Base-by-base conservation (phyloP, 2,888 invertebrate genomes). In the Agrochola macilenta region DNA sequence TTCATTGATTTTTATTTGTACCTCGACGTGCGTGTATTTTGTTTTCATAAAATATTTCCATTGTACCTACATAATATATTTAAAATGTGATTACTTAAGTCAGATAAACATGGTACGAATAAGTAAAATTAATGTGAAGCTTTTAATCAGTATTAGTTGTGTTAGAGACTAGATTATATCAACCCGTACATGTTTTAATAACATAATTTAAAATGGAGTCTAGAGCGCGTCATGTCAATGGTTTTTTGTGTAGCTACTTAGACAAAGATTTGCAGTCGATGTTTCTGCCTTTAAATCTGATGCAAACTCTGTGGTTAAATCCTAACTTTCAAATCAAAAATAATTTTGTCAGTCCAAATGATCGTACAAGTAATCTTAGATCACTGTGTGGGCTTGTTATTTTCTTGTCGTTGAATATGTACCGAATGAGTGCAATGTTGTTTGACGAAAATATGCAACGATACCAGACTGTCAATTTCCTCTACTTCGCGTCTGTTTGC, bases 221-320 rank as follows among this genome's bases (percentile, higher is more conserved):
- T 11, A 76, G 14, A 61, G 4, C 8, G 1, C 17, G 23, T 17
- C n/a, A 12, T 57, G 17, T 49, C 0, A 49, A 30, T 49, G 1
- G 4, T 1, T 26, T 52, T 23, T 3, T 43, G 0, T 3, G 5
- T 63, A 35, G 20, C n/a, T 78, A 60, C 12, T 7, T 80, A 30
- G 83, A 78, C 17, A 61, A 78, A 69, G 80, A 80, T 43, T 43
- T 80, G 2, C 80, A 83, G 0, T 39, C 11, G 2, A 83, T 80
- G 9, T 61, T 80, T 83, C 20, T 49, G 1, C 80, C 80, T 30
- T 12, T 83, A 2, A 57, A 80, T 35, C 8, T 83, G 2, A 83
- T 80, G 79, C 83, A 83, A 20, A 58, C 39, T 9, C 14, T 80
- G 3, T 23, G 20, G 8, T 17, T 83, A 0, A 66, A 39, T 61